A percentile compares a stretch with the other conserved stretches of the same genome.
These are phyloP conservation scores for Propsilocerus akamusi DNA, from an alignment of 1,140 invertebrate genomes.

Conservation along the genomic window DNA sequence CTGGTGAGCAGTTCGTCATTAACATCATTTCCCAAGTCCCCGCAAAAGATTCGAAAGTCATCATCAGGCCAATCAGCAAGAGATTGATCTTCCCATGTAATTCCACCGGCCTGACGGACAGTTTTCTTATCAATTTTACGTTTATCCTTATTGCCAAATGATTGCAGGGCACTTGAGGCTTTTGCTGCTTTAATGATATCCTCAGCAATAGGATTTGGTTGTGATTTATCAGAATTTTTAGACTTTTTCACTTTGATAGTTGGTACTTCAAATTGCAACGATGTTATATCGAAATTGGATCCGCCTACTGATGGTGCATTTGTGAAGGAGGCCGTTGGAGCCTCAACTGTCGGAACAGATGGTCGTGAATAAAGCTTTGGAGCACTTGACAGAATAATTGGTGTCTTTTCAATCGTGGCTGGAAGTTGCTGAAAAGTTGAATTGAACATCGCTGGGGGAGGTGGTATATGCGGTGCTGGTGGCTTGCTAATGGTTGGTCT, in stretches of 20 bases:
- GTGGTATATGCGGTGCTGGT: slow-evolving; percentile 35
- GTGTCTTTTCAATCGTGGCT: slow-evolving; percentile 25
- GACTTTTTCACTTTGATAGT: slow-evolving; percentile 40
- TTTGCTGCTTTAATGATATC: slow-evolving; percentile 40
- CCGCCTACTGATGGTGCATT: slow-evolving; percentile 24
- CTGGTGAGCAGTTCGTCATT: slow-evolving; percentile 86
- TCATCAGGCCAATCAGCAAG: slow-evolving; percentile 86
- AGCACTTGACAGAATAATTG: slow-evolving; percentile 37
- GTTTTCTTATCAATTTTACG: slow-evolving; percentile 42
- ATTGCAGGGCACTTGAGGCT: slow-evolving; percentile 31
- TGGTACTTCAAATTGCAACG: slow-evolving; percentile 38
- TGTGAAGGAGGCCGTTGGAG: slow-evolving; percentile 24
- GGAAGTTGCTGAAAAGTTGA: slow-evolving; percentile 29
- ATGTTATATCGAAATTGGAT: slow-evolving; percentile 32
- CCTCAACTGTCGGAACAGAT: slow-evolving; percentile 16
- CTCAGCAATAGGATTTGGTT: slow-evolving; percentile 37
- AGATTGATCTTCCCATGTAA: slow-evolving; percentile 85
- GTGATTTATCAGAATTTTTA: slow-evolving; percentile 42
- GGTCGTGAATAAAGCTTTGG: slow-evolving; percentile 37
- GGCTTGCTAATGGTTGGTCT: slow-evolving; percentile 21
- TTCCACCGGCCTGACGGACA: slow-evolving; percentile 77
- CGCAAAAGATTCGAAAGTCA: slow-evolving; percentile 97
- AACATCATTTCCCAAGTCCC: slow-evolving; percentile 97
- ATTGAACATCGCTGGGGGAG: slow-evolving; percentile 21
- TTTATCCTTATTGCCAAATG: slow-evolving; percentile 29